Evolutionary conservation across 1,140 invertebrate species (phyloP).

Genomic region (Diorhabda elongata): DNA sequence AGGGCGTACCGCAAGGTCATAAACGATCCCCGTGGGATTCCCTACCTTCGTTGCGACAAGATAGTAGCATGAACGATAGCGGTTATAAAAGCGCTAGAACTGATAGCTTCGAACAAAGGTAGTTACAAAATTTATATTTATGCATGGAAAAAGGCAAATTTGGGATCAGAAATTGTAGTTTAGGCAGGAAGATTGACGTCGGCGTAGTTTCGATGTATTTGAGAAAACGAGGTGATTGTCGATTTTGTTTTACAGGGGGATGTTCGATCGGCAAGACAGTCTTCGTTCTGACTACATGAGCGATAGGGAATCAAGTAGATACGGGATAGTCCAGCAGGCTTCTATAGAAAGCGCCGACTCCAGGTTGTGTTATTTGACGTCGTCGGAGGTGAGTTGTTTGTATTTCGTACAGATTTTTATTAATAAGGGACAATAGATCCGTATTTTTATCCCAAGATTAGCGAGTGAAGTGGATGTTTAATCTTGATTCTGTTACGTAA

Average conservation of each 20-base stretch:
- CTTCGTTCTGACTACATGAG: conserved; percentile 84
- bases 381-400: conserved; percentile 82
- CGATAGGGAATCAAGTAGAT: conserved; percentile 76
- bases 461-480: too few relatives aligned
- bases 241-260: conserved; percentile 53
- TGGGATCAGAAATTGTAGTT: too few relatives aligned
- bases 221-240: neutral
- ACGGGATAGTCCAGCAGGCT: conserved; percentile 86
- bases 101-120: conserved; percentile 82
- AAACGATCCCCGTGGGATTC: conserved; percentile 81
- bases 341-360: conserved; percentile 91
- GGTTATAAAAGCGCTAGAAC: conserved; percentile 80
- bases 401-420: neutral
- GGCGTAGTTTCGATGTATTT: too few relatives aligned
- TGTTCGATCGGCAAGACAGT: conserved; percentile 86
- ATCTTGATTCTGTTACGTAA: too few relatives aligned
- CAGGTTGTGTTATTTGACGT: conserved; percentile 87
- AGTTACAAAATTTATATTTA: conserved; percentile 26
- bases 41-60: conserved; percentile 73
- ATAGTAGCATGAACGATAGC: conserved; percentile 76
- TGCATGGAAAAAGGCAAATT: too few relatives aligned
- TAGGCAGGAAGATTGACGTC: too few relatives aligned
- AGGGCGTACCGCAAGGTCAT: conserved; percentile 49
- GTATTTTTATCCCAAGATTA: too few relatives aligned
- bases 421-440: neutral